phyloP scores from a whole-genome alignment of 2,888 invertebrate genomes.

The Stenodema calcarata region DNA sequence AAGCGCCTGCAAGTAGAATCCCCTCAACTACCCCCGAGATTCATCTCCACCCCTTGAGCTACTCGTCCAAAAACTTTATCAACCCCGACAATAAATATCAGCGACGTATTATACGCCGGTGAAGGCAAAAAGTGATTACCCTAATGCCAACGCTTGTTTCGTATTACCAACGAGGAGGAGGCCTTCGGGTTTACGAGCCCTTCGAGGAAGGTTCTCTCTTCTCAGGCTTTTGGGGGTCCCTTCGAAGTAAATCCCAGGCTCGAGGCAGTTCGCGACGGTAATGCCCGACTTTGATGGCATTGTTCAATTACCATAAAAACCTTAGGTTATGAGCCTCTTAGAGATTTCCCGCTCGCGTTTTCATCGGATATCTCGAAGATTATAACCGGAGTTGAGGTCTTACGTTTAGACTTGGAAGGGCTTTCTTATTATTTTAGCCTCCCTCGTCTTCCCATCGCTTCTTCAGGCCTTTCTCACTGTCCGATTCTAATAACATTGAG shows the following conservation, averaged over 20 bases:
- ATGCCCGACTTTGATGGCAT: slow-evolving; percentile 52
- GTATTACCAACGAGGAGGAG: background rate
- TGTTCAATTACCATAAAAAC: slow-evolving; percentile 55
- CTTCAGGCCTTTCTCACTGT: background rate
- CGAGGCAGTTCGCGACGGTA: slow-evolving; percentile 18
- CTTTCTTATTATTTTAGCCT: background rate
- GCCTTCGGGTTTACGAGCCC: slow-evolving; percentile 33
- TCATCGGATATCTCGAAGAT: slow-evolving; percentile 35
- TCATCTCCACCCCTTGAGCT: background rate
- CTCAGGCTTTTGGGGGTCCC: background rate
- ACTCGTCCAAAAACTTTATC: background rate
- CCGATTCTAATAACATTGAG: background rate
- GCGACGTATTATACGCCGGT: background rate
- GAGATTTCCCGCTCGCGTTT: slow-evolving; percentile 38
- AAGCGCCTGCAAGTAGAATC: background rate
- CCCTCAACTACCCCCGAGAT: background rate
- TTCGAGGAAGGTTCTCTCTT: background rate
- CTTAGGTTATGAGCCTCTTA: slow-evolving; percentile 44
- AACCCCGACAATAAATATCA: background rate
- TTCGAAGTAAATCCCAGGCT: background rate
- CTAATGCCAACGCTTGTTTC: slow-evolving; percentile 41
- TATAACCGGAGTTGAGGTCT: background rate
- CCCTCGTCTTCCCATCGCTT: background rate
- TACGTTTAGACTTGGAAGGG: background rate
- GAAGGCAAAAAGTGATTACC: slow-evolving; percentile 31